phyloP scores from a whole-genome alignment of 2,888 invertebrate species.

The Hirtodrosophila cameraria region DNA sequence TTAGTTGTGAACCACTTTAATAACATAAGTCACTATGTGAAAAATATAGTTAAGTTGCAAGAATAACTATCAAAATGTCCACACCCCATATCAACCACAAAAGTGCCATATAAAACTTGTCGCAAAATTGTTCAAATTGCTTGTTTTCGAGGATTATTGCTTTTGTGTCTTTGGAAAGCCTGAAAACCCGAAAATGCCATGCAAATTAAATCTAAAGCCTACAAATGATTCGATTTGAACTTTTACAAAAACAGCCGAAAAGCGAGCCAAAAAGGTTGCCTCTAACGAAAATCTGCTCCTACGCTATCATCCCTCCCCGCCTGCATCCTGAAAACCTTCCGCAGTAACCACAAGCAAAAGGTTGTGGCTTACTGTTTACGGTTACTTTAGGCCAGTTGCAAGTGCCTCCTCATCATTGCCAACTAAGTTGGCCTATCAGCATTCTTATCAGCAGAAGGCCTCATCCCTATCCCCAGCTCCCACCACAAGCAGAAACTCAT shows the following conservation, averaged over 20 bases:
- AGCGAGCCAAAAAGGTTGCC: slow-evolving; percentile 9
- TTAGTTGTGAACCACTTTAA: too few species aligned
- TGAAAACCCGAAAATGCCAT: slow-evolving; percentile 47
- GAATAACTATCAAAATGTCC: too few species aligned
- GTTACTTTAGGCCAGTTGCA: not conserved
- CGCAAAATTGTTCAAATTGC: slow-evolving; percentile 32
- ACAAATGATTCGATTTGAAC: slow-evolving; percentile 68
- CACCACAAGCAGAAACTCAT: slow-evolving; percentile 12
- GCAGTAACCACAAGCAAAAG: slow-evolving; percentile 32
- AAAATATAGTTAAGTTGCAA: too few species aligned
- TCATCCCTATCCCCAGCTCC: not conserved
- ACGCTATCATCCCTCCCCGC: not conserved
- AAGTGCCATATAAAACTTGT: slow-evolving; percentile 19
- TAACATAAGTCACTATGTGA: too few species aligned
- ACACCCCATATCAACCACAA: too few species aligned
- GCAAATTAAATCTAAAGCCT: slow-evolving; percentile 74
- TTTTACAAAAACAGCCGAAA: slow-evolving; percentile 2
- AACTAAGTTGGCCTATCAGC: slow-evolving; percentile 19
- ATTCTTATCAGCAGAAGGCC: slow-evolving; percentile 22
- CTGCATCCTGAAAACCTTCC: too few species aligned
- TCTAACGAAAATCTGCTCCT: not conserved
- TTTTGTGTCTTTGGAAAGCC: slow-evolving; percentile 27
- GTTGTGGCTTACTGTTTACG: slow-evolving; percentile 35
- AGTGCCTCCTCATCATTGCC: slow-evolving; percentile 12
- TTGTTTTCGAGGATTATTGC: slow-evolving; percentile 24